Evolutionary conservation across 2,797 vertebrate genomes (phyloP).

Genomic region (Merluccius polli): DNA sequence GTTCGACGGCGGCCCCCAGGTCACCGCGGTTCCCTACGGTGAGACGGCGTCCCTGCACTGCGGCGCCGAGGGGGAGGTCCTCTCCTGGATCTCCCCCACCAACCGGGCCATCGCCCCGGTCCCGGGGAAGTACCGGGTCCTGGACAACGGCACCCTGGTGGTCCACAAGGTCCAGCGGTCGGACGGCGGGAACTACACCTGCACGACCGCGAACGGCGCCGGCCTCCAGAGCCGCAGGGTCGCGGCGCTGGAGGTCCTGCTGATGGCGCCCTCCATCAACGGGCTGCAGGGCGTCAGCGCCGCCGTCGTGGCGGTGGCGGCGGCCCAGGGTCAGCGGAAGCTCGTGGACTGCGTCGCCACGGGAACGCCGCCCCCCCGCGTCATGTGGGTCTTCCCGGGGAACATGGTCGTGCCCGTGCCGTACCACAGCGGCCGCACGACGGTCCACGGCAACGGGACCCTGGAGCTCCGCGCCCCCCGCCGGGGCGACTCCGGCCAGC

Average conservation of each 20-base stretch:
- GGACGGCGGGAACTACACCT: slow-evolving; percentile 91
- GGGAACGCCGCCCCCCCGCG: slow-evolving; percentile 76
- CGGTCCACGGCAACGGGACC: slow-evolving; percentile 85
- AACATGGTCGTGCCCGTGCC: slow-evolving; percentile 85
- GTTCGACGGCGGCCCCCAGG: slow-evolving; percentile 54
- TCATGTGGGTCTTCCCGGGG: slow-evolving; percentile 87
- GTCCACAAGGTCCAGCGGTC: slow-evolving; percentile 82
- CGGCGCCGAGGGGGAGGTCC: slow-evolving; percentile 73
- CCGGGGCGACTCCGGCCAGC: slow-evolving; percentile 72
- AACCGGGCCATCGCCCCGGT: slow-evolving; percentile 70
- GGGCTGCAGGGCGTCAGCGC: slow-evolving; percentile 62
- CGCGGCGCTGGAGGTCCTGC: slow-evolving; percentile 71
- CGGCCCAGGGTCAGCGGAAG: slow-evolving; percentile 67
- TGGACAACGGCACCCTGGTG: slow-evolving; percentile 79
- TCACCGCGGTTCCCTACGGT: slow-evolving; percentile 74
- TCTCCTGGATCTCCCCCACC: slow-evolving; percentile 85
- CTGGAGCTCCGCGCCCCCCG: slow-evolving; percentile 79
- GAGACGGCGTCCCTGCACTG: slow-evolving; percentile 75
- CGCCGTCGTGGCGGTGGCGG: slow-evolving; percentile 62
- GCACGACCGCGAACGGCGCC: slow-evolving; percentile 74
- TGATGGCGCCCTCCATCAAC: slow-evolving; percentile 80
- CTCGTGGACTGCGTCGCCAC: slow-evolving; percentile 79
- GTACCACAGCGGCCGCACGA: slow-evolving; percentile 80
- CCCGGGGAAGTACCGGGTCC: slow-evolving; percentile 81
- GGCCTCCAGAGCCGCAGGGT: slow-evolving; percentile 84